Base-by-base conservation (phyloP, 2,113 vertebrate genomes). In the Benthochromis sp. region DNA sequence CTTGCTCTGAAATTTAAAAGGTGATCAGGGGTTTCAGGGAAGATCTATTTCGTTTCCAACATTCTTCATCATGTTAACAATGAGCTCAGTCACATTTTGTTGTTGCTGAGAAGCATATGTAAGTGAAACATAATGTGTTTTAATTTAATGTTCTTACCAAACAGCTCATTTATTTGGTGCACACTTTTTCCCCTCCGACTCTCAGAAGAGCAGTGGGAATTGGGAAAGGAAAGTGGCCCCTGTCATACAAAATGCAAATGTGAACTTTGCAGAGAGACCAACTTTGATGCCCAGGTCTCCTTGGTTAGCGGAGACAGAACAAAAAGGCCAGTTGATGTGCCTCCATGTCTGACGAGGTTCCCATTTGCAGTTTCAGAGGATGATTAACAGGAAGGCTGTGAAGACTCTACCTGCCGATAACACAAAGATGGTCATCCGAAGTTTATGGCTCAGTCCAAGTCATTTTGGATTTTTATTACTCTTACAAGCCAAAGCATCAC, bases 201-300 rank as follows among this genome's bases (percentile, higher is more conserved):
- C 47, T 66, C 53, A 38, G 38, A 45, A 79, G 38, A 89, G 84
- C 84, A 34, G 54, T 1, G 47, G 47, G 76, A 63, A 61, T 40
- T 9, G 82, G 29, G 43, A 55, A 12, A 57, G 24, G 61, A 61
- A 88, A 59, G 82, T 87, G 83, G 24, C 45, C 69, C 55, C 71
- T 55, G 84, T 40, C 83, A 86, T 89, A 71, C 82, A 82, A 91
- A 93, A 96, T 96, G 95, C 93, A 94, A 96, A 96, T 96, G 94
- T 96, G 93, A 96, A 96, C 96, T 95, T 96, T 96, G 87, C 91
- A 92, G 53, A 84, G 54, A 89, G 86, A 88, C 61, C 78, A 79
- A 61, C 89, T 88, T 88, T 82, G 86, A 88, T 90, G 89, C 73
- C 86, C 52, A n/a, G 85, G 90, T 94, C 89, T 92, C 86, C 88